Conservation (phyloP, 2,113 vertebrate genomes). For the Cephalopterus ornatus region DNA sequence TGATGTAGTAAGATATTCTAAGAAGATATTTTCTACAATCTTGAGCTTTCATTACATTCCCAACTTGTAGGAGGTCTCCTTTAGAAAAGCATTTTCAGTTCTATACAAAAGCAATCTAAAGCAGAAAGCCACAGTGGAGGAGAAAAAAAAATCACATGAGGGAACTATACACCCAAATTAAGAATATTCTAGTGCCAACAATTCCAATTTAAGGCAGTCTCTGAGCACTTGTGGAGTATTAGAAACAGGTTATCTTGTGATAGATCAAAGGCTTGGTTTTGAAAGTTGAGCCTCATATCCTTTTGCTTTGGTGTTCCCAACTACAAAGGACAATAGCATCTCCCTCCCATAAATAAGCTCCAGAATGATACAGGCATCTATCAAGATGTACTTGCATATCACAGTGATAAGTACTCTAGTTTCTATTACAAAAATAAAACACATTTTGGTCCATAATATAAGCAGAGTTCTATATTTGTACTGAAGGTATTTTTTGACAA, state of each 20-base stretch:
- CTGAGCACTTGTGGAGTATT: background rate
- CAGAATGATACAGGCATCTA: background rate
- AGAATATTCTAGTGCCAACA: background rate
- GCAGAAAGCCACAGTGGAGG: background rate
- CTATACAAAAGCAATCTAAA: background rate
- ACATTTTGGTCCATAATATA: background rate
- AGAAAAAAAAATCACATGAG: background rate
- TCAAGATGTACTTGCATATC: background rate
- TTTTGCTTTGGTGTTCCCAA: background rate
- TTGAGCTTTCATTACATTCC: background rate
- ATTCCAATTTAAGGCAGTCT: background rate
- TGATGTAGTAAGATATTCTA: background rate
- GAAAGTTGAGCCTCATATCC: background rate
- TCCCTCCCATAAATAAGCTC: background rate
- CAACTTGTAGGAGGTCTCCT: background rate
- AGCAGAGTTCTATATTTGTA: background rate
- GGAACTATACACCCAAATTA: background rate
- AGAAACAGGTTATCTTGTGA: background rate
- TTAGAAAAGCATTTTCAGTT: background rate
- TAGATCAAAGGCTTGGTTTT: conserved; percentile 2
- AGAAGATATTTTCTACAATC: background rate
- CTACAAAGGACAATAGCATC: background rate
- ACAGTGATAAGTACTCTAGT: background rate
- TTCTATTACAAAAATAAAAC: background rate
- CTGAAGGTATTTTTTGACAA: background rate